These are phyloP conservation scores for Gnatocerus cornutus DNA, from an alignment of 2,888 invertebrate species.

Conservation along the genomic window DNA sequence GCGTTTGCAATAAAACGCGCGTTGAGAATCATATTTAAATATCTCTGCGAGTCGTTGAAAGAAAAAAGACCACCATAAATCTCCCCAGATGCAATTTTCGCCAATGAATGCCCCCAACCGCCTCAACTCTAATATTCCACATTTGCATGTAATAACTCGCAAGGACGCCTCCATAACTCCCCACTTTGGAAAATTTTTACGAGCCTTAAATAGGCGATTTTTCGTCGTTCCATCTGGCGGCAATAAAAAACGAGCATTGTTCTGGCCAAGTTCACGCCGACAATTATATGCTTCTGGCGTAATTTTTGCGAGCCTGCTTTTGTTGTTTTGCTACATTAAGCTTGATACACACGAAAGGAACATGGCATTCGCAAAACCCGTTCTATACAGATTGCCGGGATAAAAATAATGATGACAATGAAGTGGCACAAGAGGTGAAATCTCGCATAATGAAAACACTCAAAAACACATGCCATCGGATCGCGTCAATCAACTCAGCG, in stretches of 20 bases:
- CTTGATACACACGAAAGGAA: neutral
- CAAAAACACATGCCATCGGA: conserved; percentile 44
- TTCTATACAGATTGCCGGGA: neutral
- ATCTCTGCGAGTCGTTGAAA: neutral
- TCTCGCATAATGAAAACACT: conserved; percentile 31
- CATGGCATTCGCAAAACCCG: conserved; percentile 1
- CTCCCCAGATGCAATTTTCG: conserved; percentile 16
- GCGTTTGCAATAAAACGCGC: too few relatives aligned
- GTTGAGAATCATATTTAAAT: neutral
- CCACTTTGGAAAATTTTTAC: conserved; percentile 22
- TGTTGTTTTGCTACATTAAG: conserved; percentile 17
- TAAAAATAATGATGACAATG: conserved; percentile 18
- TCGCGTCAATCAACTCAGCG: conserved; percentile 33
- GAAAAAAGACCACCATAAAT: conserved; percentile 16
- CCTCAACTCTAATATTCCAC: neutral
- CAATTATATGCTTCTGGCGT: conserved; percentile 10
- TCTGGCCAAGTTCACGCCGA: neutral
- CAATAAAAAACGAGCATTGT: conserved; percentile 6
- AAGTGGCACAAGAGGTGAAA: conserved; percentile 17
- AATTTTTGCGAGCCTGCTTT: conserved; percentile 10
- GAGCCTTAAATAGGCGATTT: conserved; percentile 22
- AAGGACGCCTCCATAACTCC: conserved; percentile 8
- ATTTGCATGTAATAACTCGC: conserved; percentile 26
- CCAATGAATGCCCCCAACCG: conserved; percentile 11
- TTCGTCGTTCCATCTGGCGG: conserved; percentile 12